These are phyloP conservation scores for Anthoptus insignis DNA, from an alignment of 2,888 invertebrate species.

Conservation along the genomic window DNA sequence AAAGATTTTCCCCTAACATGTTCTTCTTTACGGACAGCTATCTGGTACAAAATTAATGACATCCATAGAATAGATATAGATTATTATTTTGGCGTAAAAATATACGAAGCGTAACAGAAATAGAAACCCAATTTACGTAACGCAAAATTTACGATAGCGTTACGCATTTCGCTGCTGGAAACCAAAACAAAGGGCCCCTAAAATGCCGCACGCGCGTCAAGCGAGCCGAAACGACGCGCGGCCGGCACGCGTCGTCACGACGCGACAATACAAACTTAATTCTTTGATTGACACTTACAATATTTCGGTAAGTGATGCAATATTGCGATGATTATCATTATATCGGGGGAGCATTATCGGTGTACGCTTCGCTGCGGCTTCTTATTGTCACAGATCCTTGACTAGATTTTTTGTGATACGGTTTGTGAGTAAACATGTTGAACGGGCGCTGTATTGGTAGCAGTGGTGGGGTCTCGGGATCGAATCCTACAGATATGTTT, in stretches of 20 bases:
- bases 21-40: too few species aligned
- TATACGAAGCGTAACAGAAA: conserved; percentile 11
- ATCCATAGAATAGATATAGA: too few species aligned
- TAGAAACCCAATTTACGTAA: conserved; percentile 36
- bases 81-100: neutral
- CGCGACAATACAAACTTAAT: conserved; percentile 82
- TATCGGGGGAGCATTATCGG: conserved; percentile 67
- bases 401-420: too few species aligned
- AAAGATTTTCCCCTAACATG: too few species aligned
- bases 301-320: conserved; percentile 87
- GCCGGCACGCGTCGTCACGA: conserved; percentile 62
- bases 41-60: too few species aligned
- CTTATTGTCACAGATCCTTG: conserved; percentile 49
- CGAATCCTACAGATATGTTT: too few species aligned
- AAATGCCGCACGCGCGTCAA: conserved; percentile 70
- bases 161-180: conserved; percentile 53
- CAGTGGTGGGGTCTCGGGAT: too few species aligned
- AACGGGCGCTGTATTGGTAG: too few species aligned
- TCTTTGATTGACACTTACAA: conserved; percentile 88
- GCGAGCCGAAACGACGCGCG: conserved; percentile 63
- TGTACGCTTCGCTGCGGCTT: conserved; percentile 65
- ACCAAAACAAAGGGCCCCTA: conserved; percentile 77
- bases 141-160: conserved; percentile 24
- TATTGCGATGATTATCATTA: conserved; percentile 85
- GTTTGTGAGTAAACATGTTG: too few species aligned